Evolutionary conservation across 2,113 vertebrate species (phyloP), one percentile per base, ranked within the genome.

Genomic region (Apistogramma diplotaenia): DNA sequence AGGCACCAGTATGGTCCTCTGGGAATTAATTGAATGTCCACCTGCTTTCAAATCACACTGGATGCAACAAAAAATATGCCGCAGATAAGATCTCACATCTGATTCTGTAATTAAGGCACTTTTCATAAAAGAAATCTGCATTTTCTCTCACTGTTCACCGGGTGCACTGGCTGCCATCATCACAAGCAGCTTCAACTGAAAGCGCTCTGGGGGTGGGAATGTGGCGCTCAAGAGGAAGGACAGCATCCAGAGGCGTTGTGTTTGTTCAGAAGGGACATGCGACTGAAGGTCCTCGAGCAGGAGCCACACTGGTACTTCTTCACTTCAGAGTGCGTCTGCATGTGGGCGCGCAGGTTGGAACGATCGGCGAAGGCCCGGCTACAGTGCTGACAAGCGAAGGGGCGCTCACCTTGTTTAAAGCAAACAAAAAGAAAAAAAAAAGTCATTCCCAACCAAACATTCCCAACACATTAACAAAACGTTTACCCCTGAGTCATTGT

Each of bases 231-330:
- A 51, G 96, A 95, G 31, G 96, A 93, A 0, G 95, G 94, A 0
- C 96, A 96, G 90, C 97, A 99, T 90, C 97, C 96, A 0, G 97
- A 96, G 84, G 97, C 94, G 1, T 94, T 94, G 62, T 99, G 98
- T 86, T 99, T 99, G 94, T 99, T 97, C 53, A 99, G 97, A 89
- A 99, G 95, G 6, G 98, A 99, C 98, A 99, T 99, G 65, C 98
- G 97, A 82, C 98, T 99, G 96, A 99, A 99, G 95, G 98, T 99
- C 81, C 98, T 96, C 6, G 97, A 95, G 79, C 98, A 99, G 49
- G 94, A 94, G 90, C 94, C 92, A 58, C 98, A 99, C 90, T 97
- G 97, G 94, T 99, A 99, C 94, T 99, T 99, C 95, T 99, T 99
- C 85, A 99, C 97, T 25, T 99, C 97, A 0, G 98, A 98, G 93